Percentiles rank a stretch among this genome's conserved stretches.
Conservation (phyloP, 1,140 invertebrate species). For the Homalodisca vitripennis region DNA sequence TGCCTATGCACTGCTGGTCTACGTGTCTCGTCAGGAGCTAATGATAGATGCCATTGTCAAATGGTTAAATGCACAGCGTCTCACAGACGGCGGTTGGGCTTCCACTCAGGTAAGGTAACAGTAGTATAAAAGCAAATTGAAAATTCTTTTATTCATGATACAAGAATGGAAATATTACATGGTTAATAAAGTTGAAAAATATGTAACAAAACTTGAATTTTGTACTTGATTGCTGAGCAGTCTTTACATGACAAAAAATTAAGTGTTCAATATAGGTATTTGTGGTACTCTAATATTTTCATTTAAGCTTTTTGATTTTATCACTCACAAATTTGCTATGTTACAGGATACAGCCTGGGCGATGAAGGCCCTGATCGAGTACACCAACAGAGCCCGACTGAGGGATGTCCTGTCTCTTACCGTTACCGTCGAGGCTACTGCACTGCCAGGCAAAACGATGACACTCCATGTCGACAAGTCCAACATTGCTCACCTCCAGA, state of each 20-base stretch:
- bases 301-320: constrained; percentile 9
- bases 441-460: constrained; percentile 65
- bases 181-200: no score
- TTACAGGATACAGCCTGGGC: constrained; percentile 81
- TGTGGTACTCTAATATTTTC: no score
- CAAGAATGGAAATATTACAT: no score
- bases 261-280: no score
- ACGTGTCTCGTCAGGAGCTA: constrained; percentile 79
- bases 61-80: constrained; percentile 89
- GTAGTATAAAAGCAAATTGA: no score
- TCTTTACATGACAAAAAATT: no score
- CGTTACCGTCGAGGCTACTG: constrained; percentile 81
- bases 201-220: no score
- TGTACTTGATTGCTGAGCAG: no score
- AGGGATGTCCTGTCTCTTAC: constrained; percentile 84
- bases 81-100: constrained; percentile 92
- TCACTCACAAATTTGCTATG: constrained; percentile 29
- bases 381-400: constrained; percentile 79
- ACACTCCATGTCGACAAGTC: constrained; percentile 69
- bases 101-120: constrained; percentile 72
- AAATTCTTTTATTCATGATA: no score
- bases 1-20: constrained; percentile 87
- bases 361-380: constrained; percentile 86
- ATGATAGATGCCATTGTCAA: constrained; percentile 82
- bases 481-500: constrained; percentile 74